A percentile compares a stretch with the other conserved stretches of the same genome.
Evolutionary conservation across 2,113 vertebrate genomes (phyloP).

Genomic region (Mola mola): DNA sequence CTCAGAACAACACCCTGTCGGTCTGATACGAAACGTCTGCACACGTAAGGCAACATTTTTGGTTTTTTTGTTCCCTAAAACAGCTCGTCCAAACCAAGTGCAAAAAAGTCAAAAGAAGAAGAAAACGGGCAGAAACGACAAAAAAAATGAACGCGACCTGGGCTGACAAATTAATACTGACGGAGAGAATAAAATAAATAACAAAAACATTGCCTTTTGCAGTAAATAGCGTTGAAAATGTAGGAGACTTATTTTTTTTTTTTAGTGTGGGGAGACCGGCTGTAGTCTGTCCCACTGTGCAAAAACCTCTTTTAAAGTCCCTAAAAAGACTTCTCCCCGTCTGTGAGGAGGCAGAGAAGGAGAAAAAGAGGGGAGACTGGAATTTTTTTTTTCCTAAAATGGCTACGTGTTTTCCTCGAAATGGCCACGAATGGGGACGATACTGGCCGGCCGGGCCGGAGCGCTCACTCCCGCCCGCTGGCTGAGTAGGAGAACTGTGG

Average conservation of each 20-base stretch:
- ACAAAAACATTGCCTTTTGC: conserved; percentile 79
- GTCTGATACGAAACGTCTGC: conserved; percentile 74
- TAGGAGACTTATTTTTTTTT: conserved; percentile 72
- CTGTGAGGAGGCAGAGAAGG: conserved; percentile 70
- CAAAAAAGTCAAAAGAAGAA: conserved; percentile 62
- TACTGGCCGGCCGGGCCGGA: conserved; percentile 26
- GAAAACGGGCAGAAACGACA: conserved; percentile 41
- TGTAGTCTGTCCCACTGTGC: conserved; percentile 82
- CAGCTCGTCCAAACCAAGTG: conserved; percentile 80
- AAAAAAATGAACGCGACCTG: conserved; percentile 38
- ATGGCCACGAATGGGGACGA: conserved; percentile 72
- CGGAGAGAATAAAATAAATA: conserved; percentile 67
- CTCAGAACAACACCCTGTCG: conserved; percentile 64
- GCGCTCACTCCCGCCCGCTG: conserved; percentile 90
- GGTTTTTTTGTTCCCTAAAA: conserved; percentile 83
- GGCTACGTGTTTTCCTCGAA: conserved; percentile 82
- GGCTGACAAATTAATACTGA: conserved; percentile 74
- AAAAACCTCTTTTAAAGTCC: conserved; percentile 82
- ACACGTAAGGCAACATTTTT: conserved; percentile 86
- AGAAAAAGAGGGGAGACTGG: conserved; percentile 79
- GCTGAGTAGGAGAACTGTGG: conserved; percentile 98
- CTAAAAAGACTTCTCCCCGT: conserved; percentile 72
- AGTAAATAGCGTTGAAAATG: conserved; percentile 80
- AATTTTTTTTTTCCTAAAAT: conserved; percentile 77
- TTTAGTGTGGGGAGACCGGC: conserved; percentile 75